phyloP scores from a whole-genome alignment of 2,113 vertebrate genomes.

The Sigmodon hispidus region DNA sequence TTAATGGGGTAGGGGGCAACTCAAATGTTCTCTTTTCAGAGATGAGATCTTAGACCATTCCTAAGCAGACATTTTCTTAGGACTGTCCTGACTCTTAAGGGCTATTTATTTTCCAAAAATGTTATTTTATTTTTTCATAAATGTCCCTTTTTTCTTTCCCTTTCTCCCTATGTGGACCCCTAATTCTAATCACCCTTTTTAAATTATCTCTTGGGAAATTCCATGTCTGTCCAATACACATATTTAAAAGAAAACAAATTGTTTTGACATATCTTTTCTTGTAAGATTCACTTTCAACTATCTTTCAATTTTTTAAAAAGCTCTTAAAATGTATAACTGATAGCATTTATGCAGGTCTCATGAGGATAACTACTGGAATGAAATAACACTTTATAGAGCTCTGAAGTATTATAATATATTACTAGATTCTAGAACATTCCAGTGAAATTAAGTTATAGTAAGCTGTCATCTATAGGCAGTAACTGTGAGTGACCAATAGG shows the following conservation, averaged over 20 bases:
- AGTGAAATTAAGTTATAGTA: background rate
- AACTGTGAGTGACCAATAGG: background rate
- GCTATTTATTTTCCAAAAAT: background rate
- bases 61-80: background rate
- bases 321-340: background rate
- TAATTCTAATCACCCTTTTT: background rate
- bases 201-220: background rate
- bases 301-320: background rate
- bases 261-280: background rate
- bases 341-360: background rate
- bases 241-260: background rate
- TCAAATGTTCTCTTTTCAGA: background rate
- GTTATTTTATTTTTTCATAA: background rate
- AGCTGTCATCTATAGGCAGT: background rate
- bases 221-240: background rate
- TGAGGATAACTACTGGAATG: background rate
- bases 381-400: background rate
- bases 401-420: background rate
- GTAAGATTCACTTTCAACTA: background rate
- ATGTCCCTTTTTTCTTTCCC: background rate
- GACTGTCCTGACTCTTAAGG: background rate
- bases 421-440: background rate
- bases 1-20: background rate
- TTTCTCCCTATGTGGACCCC: background rate
- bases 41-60: background rate